Evolutionary conservation across 2,113 vertebrate species (phyloP).

Genomic region (western clawed frog (Xenopus tropicalis)): UCB_Xtro_10.0 CM004443.2:174116001-174116500

Average conservation of each 20-base stretch:
- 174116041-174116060: neutral
- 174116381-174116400: neutral
- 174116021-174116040: no score
- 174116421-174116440: slow-evolving; percentile 20
- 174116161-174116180: neutral
- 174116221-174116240: slow-evolving; percentile 12
- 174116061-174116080: slow-evolving; percentile 83
- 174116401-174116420: neutral
- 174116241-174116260: slow-evolving; percentile 25
- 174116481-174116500: no score
- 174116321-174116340: slow-evolving; percentile 17
- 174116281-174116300: slow-evolving; percentile 34
- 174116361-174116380: slow-evolving; percentile 17
- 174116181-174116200: slow-evolving; percentile 11
- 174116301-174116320: slow-evolving; percentile 14
- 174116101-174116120: slow-evolving; percentile 95
- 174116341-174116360: neutral
- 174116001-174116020: no score
- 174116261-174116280: slow-evolving; percentile 42
- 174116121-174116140: slow-evolving; percentile 82
- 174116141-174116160: slow-evolving; percentile 42
- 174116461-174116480: no score
- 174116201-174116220: slow-evolving; percentile 10
- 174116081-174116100: slow-evolving; percentile 85
- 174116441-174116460: slow-evolving; percentile 24